Evolutionary conservation across 1,140 invertebrate species (phyloP).

Genomic region (Teleogryllus occipitalis): DNA sequence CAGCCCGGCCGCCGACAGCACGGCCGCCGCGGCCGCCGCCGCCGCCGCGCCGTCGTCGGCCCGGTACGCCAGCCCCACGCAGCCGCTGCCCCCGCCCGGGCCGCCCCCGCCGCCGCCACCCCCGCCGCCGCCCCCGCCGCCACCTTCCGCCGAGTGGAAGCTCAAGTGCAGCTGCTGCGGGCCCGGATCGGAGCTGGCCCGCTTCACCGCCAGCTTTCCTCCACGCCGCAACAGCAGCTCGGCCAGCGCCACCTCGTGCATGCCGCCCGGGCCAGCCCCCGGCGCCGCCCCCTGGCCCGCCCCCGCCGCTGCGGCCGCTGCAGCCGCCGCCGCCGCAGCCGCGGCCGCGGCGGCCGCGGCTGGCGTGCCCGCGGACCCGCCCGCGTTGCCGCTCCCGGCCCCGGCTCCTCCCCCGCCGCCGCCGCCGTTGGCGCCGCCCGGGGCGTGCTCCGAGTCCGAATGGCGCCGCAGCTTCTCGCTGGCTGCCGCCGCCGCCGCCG

Average conservation of each 20-base stretch:
- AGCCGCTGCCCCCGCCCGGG: slow-evolving; percentile 41
- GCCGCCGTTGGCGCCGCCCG: slow-evolving; percentile 16
- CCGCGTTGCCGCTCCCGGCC: slow-evolving; percentile 55
- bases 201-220: slow-evolving; percentile 48
- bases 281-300: slow-evolving; percentile 35
- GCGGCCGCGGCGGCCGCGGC: slow-evolving; percentile 25
- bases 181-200: slow-evolving; percentile 55
- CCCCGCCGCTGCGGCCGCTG: background rate
- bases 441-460: slow-evolving; percentile 53
- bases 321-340: slow-evolving; percentile 27
- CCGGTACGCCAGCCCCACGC: slow-evolving; percentile 29
- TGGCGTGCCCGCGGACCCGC: slow-evolving; percentile 41
- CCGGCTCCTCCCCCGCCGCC: slow-evolving; percentile 39
- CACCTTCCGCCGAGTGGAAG: slow-evolving; percentile 25
- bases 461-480: slow-evolving; percentile 48
- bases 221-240: slow-evolving; percentile 18
- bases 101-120: background rate
- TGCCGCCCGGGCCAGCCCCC: slow-evolving; percentile 32
- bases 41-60: no score
- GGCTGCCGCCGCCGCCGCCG: slow-evolving; percentile 10
- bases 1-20: no score
- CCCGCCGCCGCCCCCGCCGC: slow-evolving; percentile 27
- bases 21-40: no score
- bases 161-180: slow-evolving; percentile 32
- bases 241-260: slow-evolving; percentile 20